phyloP scores from a whole-genome alignment of 2,888 invertebrate genomes.

The Nomada lathburiana region DNA sequence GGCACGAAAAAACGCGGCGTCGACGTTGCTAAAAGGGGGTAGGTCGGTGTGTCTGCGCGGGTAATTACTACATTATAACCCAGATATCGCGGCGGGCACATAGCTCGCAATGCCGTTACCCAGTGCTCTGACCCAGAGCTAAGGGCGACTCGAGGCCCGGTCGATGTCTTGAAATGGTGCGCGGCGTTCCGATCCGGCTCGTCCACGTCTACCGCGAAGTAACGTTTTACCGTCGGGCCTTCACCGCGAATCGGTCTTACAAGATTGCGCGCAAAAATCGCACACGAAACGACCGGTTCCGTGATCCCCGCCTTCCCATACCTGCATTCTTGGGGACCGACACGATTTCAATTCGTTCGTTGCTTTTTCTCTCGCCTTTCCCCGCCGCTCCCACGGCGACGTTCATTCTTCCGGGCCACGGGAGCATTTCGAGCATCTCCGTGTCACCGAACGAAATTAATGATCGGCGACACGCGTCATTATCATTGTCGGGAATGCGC shows the following conservation, averaged over 20 bases:
- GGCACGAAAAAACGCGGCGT: slow-evolving; percentile 27
- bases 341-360: slow-evolving; percentile 62
- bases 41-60: slow-evolving; percentile 75
- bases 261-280: slow-evolving; percentile 71
- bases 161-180: slow-evolving; percentile 76
- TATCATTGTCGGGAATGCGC: background rate
- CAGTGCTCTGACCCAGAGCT: slow-evolving; percentile 82
- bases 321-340: slow-evolving; percentile 63
- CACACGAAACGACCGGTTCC: slow-evolving; percentile 70
- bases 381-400: background rate
- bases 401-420: slow-evolving; percentile 29
- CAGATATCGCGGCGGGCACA: slow-evolving; percentile 76
- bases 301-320: slow-evolving; percentile 57
- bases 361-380: slow-evolving; percentile 18
- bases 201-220: slow-evolving; percentile 69
- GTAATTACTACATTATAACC: slow-evolving; percentile 81
- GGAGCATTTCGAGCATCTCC: slow-evolving; percentile 13
- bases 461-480: background rate
- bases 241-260: slow-evolving; percentile 60
- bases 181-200: slow-evolving; percentile 71
- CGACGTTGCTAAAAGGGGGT: slow-evolving; percentile 67
- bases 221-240: slow-evolving; percentile 72
- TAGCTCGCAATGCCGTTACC: slow-evolving; percentile 78
- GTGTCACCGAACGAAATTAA: slow-evolving; percentile 19
- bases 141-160: slow-evolving; percentile 78